Base-by-base conservation (phyloP, 2,888 invertebrate species). In the Pseudanteris insignis region DNA sequence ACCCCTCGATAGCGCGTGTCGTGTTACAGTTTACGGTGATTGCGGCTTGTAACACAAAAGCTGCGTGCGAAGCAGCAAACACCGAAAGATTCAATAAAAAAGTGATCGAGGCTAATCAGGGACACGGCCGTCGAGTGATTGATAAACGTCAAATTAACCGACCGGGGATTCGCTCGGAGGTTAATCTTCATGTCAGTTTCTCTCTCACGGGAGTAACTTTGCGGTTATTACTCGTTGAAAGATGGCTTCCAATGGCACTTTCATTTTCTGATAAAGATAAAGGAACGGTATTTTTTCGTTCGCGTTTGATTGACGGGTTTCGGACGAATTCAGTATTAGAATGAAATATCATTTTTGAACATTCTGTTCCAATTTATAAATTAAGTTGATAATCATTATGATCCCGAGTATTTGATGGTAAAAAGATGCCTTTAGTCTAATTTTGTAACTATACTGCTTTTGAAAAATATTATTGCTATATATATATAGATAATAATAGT, bases 61-160 rank as follows among this genome's bases (percentile, higher is more conserved):
- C 53, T 48, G 44, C 48, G 58, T 58, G 57, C 40, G 53, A 58
- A 63, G 48, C 54, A 32, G 47, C 34, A 38, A 55, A 55, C 44
- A 24, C 44, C 50, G 24, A 37, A 63, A 57, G 55, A 58, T 57
- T 40, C 53, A 53, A 50, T 51, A 59, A 59, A 63, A 63, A 58
- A 59, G 37, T 55, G 46, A 58, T 47, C 32, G 24, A 21, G 40
- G 37, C 43, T 36, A 48, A 58, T 57, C 41, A 13, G 48, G 18
- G 36, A 50, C 44, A 38, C 13, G 33, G 14, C 34, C 40, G 61
- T 7, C 43, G 47, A 58, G 70, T 77, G 77, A 77, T 78, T 77
- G 77, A 77, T 76, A 78, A 78, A 78, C 68, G 73, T 75, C 77
- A 75, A 75, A 76, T 75, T 71, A 71, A 70, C 68, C 64, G 63